Conservation (phyloP, 2,113 vertebrate genomes). For the Corydoras maculifer region DNA sequence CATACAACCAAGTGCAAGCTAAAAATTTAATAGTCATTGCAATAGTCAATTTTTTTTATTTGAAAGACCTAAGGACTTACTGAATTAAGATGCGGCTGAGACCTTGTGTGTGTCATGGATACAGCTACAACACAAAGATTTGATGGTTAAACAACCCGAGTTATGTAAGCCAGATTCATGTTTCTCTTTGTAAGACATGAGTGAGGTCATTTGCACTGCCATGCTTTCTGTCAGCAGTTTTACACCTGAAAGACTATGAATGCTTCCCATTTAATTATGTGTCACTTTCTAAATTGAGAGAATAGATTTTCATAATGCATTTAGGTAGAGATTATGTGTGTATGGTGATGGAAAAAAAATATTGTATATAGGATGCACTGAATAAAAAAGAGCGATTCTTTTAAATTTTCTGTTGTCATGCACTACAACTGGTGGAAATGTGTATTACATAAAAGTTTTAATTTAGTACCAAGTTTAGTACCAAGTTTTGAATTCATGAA, state of each 20-base stretch:
- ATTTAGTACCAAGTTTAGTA: no score
- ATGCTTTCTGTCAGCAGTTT: slow-evolving; percentile 16
- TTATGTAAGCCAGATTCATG: slow-evolving; percentile 6
- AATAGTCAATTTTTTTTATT: no score
- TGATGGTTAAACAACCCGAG: slow-evolving; percentile 11
- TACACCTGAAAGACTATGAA: slow-evolving; percentile 7
- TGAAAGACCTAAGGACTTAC: background rate
- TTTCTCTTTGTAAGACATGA: background rate
- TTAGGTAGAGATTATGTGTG: background rate
- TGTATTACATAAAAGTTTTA: no score
- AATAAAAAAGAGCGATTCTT: background rate
- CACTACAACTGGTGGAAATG: no score
- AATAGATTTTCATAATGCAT: slow-evolving; percentile 6
- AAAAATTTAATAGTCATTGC: no score
- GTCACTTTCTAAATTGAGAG: background rate
- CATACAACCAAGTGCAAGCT: no score
- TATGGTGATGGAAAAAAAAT: background rate
- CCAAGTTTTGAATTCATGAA: no score
- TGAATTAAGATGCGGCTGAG: slow-evolving; percentile 17
- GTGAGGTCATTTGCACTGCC: slow-evolving; percentile 18
- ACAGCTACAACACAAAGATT: slow-evolving; percentile 18
- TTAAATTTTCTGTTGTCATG: no score
- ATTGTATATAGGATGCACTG: background rate
- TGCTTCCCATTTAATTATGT: background rate
- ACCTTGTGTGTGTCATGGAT: slow-evolving; percentile 10